Conservation (phyloP, 2,797 vertebrate genomes). For the Melopsittacus undulatus region DNA sequence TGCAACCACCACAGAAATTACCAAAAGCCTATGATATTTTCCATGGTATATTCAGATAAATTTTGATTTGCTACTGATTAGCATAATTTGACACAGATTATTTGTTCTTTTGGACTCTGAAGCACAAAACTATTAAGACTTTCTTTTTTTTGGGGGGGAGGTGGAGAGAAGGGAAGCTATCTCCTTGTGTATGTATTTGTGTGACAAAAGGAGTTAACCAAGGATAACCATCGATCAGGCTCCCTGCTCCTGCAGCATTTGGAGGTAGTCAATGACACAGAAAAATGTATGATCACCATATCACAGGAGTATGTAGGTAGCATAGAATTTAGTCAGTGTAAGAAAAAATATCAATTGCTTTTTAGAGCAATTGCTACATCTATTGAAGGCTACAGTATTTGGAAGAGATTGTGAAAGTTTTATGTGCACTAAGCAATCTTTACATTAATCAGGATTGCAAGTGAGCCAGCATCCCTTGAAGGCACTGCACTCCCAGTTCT, state of each 20-base stretch:
- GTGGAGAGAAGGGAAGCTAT: fast-evolving
- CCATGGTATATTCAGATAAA: neutral
- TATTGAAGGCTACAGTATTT: neutral
- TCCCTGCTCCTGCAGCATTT: neutral
- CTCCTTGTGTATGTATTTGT: neutral
- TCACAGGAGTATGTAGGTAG: neutral
- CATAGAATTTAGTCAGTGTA: neutral
- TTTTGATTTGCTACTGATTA: neutral
- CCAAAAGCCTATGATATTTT: neutral
- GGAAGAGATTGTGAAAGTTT: neutral
- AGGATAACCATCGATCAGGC: neutral
- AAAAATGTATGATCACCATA: neutral
- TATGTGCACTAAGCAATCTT: neutral
- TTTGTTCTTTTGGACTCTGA: neutral
- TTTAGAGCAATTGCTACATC: neutral
- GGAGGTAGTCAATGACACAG: neutral
- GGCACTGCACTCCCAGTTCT: neutral
- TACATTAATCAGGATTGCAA: neutral
- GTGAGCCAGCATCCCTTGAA: neutral
- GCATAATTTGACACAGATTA: neutral
- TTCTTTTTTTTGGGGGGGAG: neutral
- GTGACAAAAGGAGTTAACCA: neutral
- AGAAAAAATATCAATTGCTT: neutral
- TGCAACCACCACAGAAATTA: neutral
- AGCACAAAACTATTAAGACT: neutral